Base-by-base conservation (phyloP, 2,888 invertebrate genomes). In the Steinernema hermaphroditum region DNA sequence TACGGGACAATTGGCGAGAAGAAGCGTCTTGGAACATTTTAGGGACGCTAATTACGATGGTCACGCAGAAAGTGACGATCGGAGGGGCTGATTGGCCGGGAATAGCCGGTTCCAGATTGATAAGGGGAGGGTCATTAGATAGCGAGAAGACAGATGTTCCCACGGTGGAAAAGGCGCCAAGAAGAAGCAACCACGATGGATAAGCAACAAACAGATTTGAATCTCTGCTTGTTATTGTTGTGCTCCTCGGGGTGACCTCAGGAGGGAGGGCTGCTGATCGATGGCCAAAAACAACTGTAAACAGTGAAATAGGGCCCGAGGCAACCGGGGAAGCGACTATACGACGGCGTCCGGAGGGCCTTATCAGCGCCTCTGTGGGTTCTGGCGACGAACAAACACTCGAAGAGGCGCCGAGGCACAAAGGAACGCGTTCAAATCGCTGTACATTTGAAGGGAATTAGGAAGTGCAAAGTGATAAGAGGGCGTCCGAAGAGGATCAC, bases 101-200 rank as follows among this genome's bases (percentile, higher is more conserved):
- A 49, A 49, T 49, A 8, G 49, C 19, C 6, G 4, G 54, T 54
- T 54, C 54, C 54, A 54, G 19, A 16, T 16, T 54, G 54, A 54
- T 54, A 54, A 54, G n/a, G 49, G 49, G 24, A 54, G 24, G 54
- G 54, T 54, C 54, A 27, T 54, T 54, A 54, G 37, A 49, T 49
- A 49, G 49, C 44, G 43, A 24, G 71, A 54, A 41, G 57, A 71
- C 71, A 71, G 71, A 57, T 71, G 71, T 71, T 57, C 54, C 70
- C 19, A 34, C 49, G 70, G 16, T 27, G 24, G 19, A 27, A 54
- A 24, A 22, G 27, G 54, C 54, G 54, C 54, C 54, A 54, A 54
- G 27, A 14, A 46, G 46, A 4, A 46, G 16, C 54, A 24, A 16
- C 2, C 12, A 22, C 54, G 54, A 4, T 54, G n/a, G 54, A 54